phyloP scores from a whole-genome alignment of 2,113 vertebrate species.

The Apaloderma vittatum region DNA sequence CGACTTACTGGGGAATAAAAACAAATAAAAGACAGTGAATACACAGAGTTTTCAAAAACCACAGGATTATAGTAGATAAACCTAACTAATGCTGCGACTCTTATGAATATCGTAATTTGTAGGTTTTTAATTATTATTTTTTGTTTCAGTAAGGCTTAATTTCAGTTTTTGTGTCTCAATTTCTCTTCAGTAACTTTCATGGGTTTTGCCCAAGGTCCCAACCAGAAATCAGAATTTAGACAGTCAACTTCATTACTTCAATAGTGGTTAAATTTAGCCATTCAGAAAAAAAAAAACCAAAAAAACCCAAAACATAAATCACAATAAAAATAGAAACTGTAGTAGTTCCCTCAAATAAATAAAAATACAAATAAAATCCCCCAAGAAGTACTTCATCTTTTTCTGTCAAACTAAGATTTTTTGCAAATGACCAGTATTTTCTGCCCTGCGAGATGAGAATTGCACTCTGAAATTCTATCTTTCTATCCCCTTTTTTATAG shows the following conservation, averaged over 20 bases:
- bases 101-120: neutral
- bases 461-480: neutral
- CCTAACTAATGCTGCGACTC: too few relatives aligned
- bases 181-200: neutral
- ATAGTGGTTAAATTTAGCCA: neutral
- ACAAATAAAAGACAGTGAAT: neutral
- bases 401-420: neutral
- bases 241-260: neutral
- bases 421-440: neutral
- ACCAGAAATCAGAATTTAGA: neutral
- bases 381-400: neutral
- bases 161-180: neutral
- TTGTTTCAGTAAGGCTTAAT: neutral
- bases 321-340: neutral
- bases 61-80: neutral
- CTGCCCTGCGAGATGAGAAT: neutral
- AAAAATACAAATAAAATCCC: neutral
- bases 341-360: neutral
- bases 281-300: neutral
- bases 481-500: neutral
- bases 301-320: neutral
- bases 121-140: neutral
- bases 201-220: neutral
- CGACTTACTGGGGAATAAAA: neutral
- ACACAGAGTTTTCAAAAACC: neutral